Evolutionary conservation across 2,888 invertebrate species (phyloP).

Genomic region (Pristionchus mayeri): DNA sequence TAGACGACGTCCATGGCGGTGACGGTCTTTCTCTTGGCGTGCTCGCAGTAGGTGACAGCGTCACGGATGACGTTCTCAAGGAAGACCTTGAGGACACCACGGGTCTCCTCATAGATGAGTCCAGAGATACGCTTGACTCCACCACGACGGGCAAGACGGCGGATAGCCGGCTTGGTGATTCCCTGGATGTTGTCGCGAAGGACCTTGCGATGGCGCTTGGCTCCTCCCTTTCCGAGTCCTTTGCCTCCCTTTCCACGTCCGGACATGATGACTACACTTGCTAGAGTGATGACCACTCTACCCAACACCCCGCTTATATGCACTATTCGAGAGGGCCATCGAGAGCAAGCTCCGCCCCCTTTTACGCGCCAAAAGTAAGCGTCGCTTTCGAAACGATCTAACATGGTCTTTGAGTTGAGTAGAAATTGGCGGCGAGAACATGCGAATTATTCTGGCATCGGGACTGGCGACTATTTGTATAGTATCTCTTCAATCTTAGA

Average conservation of each 20-base stretch:
- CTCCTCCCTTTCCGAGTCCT: conserved; percentile 87
- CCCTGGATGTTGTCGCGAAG: conserved; percentile 69
- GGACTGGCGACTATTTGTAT: too few relatives aligned
- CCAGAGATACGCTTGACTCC: conserved; percentile 63
- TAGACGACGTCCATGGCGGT: conserved; percentile 90
- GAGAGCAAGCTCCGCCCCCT: too few relatives aligned
- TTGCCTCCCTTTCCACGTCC: conserved; percentile 88
- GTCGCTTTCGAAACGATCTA: too few relatives aligned
- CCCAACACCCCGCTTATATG: too few relatives aligned
- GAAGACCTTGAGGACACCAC: conserved; percentile 69
- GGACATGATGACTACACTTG: too few relatives aligned
- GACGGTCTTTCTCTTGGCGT: conserved; percentile 89
- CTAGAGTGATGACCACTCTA: too few relatives aligned
- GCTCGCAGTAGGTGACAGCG: conserved; percentile 88
- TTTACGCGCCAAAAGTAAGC: too few relatives aligned
- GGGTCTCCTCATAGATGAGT: conserved; percentile 75
- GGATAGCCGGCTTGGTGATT: conserved; percentile 75
- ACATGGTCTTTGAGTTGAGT: too few relatives aligned
- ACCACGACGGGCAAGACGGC: conserved; percentile 78
- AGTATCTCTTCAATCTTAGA: too few relatives aligned
- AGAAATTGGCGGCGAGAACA: too few relatives aligned
- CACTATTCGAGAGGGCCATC: too few relatives aligned
- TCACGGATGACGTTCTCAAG: conserved; percentile 81
- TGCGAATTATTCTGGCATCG: too few relatives aligned
- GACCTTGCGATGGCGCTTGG: conserved; percentile 82